These are phyloP conservation scores for Caenorhabditis panamensis DNA, from an alignment of 2,888 invertebrate species.

Conservation along the genomic window DNA sequence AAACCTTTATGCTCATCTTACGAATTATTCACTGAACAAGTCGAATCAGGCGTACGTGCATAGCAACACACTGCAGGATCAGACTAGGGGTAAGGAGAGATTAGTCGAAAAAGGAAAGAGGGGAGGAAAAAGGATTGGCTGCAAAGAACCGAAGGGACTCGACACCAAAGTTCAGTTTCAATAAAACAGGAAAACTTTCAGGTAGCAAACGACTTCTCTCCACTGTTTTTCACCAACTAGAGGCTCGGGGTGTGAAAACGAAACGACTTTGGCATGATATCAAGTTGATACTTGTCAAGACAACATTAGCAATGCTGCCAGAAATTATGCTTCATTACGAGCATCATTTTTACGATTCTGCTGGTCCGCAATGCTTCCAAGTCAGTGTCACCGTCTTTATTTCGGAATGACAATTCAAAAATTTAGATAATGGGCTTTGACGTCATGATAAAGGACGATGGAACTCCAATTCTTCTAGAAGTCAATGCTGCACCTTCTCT, in stretches of 20 bases:
- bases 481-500: constrained; percentile 83
- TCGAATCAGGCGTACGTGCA: constrained; percentile 82
- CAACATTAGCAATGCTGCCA: constrained; percentile 83
- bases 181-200: constrained; percentile 24
- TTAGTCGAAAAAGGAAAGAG: background rate
- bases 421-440: constrained; percentile 84
- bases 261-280: constrained; percentile 82
- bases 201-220: constrained; percentile 83
- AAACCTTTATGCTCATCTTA: constrained; percentile 83
- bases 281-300: constrained; percentile 82
- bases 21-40: constrained; percentile 84
- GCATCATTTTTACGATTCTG: constrained; percentile 77
- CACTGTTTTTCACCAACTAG: constrained; percentile 82
- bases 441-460: constrained; percentile 82
- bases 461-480: constrained; percentile 83
- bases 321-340: constrained; percentile 83
- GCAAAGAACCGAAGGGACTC: background rate
- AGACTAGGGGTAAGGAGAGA: constrained; percentile 72
- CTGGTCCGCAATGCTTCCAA: constrained; percentile 83
- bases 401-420: background rate
- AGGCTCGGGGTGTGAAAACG: constrained; percentile 81
- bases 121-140: background rate
- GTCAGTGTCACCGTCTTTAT: constrained; percentile 72
- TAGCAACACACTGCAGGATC: constrained; percentile 77
- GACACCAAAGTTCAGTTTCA: background rate